A percentile compares a stretch with the other conserved stretches of the same genome.
phyloP scores from a whole-genome alignment of 1,140 invertebrate genomes.

The Listronotus oregonensis region DNA sequence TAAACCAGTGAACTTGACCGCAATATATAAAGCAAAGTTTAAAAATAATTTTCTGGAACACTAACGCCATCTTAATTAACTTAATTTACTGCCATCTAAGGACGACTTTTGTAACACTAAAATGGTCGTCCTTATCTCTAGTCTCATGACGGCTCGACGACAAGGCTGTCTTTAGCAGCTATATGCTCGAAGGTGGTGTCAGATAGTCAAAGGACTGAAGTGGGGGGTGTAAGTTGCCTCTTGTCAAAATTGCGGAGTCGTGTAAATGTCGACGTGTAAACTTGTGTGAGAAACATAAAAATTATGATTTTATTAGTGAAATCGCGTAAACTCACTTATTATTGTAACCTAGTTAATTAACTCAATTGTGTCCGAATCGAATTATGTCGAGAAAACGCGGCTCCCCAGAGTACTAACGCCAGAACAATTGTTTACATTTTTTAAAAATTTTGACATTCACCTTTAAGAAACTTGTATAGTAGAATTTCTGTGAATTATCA shows the following conservation, averaged over 20 bases:
- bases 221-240: too few species aligned
- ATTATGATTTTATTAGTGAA: constrained; percentile 34
- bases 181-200: too few species aligned
- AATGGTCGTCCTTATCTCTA: too few species aligned
- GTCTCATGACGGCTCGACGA: too few species aligned
- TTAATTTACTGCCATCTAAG: too few species aligned
- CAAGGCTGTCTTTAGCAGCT: too few species aligned
- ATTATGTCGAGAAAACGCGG: neutral
- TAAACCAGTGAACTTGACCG: too few species aligned
- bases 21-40: too few species aligned
- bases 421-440: constrained; percentile 36
- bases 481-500: constrained; percentile 8
- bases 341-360: neutral
- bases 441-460: constrained; percentile 13
- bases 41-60: too few species aligned
- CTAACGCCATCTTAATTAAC: too few species aligned
- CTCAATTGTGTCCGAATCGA: neutral
- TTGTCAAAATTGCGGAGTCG: constrained; percentile 20
- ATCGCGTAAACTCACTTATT: constrained; percentile 5
- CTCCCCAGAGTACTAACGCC: neutral
- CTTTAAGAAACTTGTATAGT: constrained; percentile 8
- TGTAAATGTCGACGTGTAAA: constrained; percentile 33
- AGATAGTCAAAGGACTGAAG: too few species aligned
- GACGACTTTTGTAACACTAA: too few species aligned
- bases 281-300: constrained; percentile 19